A percentile compares a stretch with the other conserved stretches of the same genome.
phyloP scores from a whole-genome alignment of 2,797 vertebrate species.

The Chromobotia macracanthus region DNA sequence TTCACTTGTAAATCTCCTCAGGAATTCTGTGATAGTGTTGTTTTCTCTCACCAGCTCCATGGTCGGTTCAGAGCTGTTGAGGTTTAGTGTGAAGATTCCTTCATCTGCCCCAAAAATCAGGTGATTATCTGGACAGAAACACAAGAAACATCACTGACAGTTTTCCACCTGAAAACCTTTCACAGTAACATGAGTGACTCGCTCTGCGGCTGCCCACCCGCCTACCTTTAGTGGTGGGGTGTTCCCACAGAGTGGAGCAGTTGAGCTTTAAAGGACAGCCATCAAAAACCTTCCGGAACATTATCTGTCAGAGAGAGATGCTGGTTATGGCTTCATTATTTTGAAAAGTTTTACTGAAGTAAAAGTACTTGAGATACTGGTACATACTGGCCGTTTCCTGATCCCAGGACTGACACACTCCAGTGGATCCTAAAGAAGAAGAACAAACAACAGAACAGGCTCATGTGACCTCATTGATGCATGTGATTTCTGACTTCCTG shows the following conservation, averaged over 20 bases:
- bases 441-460: background rate
- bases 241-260: conserved; percentile 82
- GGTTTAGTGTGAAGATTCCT: conserved; percentile 89
- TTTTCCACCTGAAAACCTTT: background rate
- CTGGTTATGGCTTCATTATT: background rate
- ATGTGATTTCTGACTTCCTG: background rate
- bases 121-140: conserved; percentile 76
- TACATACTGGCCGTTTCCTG: conserved; percentile 74
- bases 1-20: background rate
- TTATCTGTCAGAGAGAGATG: conserved; percentile 67
- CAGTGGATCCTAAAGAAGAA: conserved; percentile 58
- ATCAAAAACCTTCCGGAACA: conserved; percentile 86
- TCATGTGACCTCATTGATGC: background rate
- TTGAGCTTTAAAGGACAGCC: conserved; percentile 87
- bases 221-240: conserved; percentile 82
- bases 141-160: background rate
- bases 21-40: background rate
- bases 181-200: too few relatives aligned
- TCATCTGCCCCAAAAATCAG: conserved; percentile 88
- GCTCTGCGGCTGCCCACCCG: too few relatives aligned
- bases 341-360: background rate
- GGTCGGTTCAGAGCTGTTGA: conserved; percentile 80
- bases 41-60: conserved; percentile 84
- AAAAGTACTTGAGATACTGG: too few relatives aligned
- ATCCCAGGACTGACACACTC: conserved; percentile 67